These are phyloP conservation scores for Lagorchestes hirsutus DNA, from an alignment of 2,797 vertebrate genomes.

Conservation along the genomic window DNA sequence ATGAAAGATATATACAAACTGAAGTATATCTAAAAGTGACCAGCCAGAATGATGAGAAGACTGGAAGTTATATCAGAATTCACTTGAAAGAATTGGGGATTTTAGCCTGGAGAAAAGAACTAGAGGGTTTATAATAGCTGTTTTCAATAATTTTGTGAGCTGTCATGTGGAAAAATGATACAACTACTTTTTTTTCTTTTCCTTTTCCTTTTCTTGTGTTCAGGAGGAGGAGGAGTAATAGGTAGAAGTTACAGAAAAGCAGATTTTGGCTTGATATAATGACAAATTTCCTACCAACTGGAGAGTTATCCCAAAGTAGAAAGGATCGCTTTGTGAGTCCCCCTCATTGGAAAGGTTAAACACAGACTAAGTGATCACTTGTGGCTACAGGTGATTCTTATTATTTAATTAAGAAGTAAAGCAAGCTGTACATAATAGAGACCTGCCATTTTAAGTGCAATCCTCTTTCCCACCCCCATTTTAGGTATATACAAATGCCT, in stretches of 20 bases:
- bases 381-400: neutral
- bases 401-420: neutral
- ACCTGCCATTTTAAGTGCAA: neutral
- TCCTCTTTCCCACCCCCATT: neutral
- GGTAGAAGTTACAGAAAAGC: neutral
- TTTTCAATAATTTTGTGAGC: neutral
- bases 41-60: neutral
- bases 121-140: neutral
- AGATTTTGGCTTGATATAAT: neutral
- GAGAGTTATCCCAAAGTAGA: neutral
- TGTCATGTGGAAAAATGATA: neutral
- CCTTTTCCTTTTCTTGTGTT: neutral
- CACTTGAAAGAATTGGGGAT: neutral
- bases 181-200: neutral
- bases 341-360: neutral
- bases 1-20: neutral
- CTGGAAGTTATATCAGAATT: neutral
- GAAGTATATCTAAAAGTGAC: neutral
- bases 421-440: neutral
- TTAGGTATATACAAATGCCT: neutral
- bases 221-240: neutral
- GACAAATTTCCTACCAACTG: neutral
- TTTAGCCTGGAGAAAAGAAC: neutral
- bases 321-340: neutral
- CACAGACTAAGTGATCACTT: neutral